Evolutionary conservation across 2,113 vertebrate species (phyloP), one percentile per base, ranked within the genome.

Genomic region (Sinocyclocheilus maitianheensis): DNA sequence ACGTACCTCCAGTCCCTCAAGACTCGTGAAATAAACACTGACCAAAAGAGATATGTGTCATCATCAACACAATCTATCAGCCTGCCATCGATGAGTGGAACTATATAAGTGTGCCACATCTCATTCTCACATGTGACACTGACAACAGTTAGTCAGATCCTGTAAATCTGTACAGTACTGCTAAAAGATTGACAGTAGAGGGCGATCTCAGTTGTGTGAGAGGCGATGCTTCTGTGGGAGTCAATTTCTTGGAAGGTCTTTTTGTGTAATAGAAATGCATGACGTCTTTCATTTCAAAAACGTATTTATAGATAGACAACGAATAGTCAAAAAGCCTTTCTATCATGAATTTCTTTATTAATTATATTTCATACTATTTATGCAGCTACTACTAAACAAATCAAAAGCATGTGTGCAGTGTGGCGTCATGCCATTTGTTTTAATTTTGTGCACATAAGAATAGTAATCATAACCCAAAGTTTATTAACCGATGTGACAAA

Each of bases 1-100:
- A 87, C 77, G 5, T 85, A 55, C 90, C 94, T 3, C 85, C 91
- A 2, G 76, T 90, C 0, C 60, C 87, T 34, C 88, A 90, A 88
- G 93, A 95, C 83, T 77, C 91, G 0, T 92, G 92, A 86, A 58
- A 55, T 55, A 7, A 16, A n/a, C 55, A 53, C 26, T 24, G 60
- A 22, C 26, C 51, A 34, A 11, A 43, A 63, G 34, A 80, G 55
- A 80, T 58, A 46, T n/a, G 74, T n/a, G 5, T 24, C 43, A 14
- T 58, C 77, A 37, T 58, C 77, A 37, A 37, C 30, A 34, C 30
- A 58, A 78, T 58, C n/a, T 20, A 18, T 37, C 55, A 55, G 53
- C 30, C 51, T 58, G 51, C 48, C 76, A 37, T 77, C 26, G 3
- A 37, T 12, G 30, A 77, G 16, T 77, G 26, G 43, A 76, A 51